Conservation (phyloP, 23 tunicate genomes). For the Ascidia mentula region DNA sequence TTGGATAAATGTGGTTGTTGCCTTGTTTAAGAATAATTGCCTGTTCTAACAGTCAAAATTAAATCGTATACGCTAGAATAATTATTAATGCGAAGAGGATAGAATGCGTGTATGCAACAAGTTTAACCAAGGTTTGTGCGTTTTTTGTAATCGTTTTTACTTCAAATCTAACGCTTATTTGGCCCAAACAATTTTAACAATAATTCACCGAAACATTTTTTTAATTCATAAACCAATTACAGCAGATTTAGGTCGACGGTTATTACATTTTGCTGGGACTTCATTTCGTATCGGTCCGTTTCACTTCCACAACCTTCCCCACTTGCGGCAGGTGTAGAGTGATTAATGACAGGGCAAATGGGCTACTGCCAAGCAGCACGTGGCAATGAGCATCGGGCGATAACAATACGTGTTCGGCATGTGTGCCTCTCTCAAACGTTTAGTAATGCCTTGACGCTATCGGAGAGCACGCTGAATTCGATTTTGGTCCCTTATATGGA, state of each 20-base stretch:
- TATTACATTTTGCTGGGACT: not conserved
- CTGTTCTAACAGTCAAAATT: no score
- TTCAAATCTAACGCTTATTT: no score
- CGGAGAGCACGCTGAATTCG: not conserved
- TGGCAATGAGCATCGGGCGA: not conserved
- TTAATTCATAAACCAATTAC: no score
- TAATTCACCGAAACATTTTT: no score
- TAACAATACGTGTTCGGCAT: not conserved
- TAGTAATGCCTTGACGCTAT: not conserved
- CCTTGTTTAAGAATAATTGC: no score
- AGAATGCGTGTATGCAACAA: no score
- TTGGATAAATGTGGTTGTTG: not conserved
- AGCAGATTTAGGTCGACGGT: no score
- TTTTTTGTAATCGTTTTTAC: no score
- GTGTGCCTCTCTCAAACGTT: not conserved
- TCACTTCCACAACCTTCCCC: not conserved
- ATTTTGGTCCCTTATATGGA: not conserved
- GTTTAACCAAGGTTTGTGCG: no score
- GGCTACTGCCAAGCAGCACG: slow-evolving; percentile 8
- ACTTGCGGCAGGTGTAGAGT: not conserved
- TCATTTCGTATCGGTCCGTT: not conserved
- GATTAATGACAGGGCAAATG: slow-evolving; percentile 4
- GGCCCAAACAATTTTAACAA: no score
- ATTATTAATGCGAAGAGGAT: no score
- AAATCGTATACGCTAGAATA: no score